Base-by-base conservation (phyloP, 2,113 vertebrate species). In the Phylloscopus trochilus region DNA sequence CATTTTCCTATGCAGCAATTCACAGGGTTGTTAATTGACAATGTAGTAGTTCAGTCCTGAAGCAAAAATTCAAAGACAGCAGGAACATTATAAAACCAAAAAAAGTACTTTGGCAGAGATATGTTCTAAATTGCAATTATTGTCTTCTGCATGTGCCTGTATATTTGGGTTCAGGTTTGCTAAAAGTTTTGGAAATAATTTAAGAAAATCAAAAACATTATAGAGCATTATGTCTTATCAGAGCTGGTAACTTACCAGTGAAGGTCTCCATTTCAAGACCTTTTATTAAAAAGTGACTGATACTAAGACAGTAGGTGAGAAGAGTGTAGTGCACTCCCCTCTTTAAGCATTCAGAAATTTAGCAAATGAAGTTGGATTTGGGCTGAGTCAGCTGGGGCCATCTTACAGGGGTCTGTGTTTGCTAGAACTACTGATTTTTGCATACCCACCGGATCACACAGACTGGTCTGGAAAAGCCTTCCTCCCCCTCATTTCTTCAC, bases 371-470 rank as follows among this genome's bases (percentile, higher is more conserved):
- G 18, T 6, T 52, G 30, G 19, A 10, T 89, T 27, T 64, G 43
- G 73, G 35, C 39, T 77, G 68, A 30, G 8, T 27, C 2, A 3
- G 21, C 5, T 77, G n/a, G 26, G 10, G 7, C 13, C 37, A n/a
- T 14, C 18, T 35, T 51, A 35, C 69, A 86, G 24, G 17, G 11
- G 7, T 23, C 18, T 49, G 14, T 11, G 23, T 72, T 70, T 83
- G 28, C n/a, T 77, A 35, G 41, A 92, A 21, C 4, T 24, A 24
- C 23, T 33, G 10, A 5, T 46, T 72, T 81, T 73, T 77, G 10
- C 27, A 18, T 7, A 41, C 30, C 4, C 33, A 44, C 7, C 3
- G 2, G 13, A 46, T 15, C 41, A 53, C 12, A 22, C 0, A 19
- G 27, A 43, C 15, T 22, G 63, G 41, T 60, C 39, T 67, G 37